phyloP scores from a whole-genome alignment of 2,113 vertebrate species.

The Strigops habroptila region DNA sequence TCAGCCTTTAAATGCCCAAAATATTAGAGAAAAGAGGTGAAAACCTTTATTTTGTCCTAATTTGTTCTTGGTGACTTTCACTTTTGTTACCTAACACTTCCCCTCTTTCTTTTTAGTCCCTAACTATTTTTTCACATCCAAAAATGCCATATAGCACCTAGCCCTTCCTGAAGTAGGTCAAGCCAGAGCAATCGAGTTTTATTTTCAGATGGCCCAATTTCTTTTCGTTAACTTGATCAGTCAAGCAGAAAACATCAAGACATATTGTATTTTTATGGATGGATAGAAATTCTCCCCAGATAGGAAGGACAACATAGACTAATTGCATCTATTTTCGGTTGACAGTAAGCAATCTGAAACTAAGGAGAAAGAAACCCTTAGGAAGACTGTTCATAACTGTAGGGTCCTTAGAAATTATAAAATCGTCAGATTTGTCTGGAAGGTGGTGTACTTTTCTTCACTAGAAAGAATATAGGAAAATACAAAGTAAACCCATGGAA shows the following conservation, averaged over 20 bases:
- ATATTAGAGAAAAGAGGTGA: neutral
- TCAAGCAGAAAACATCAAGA: neutral
- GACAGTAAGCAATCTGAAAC: neutral
- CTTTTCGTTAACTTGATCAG: slow-evolving; percentile 11
- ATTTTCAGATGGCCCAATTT: slow-evolving; percentile 29
- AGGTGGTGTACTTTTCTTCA: neutral
- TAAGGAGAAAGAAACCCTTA: neutral
- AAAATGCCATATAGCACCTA: neutral
- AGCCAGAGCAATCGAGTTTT: neutral
- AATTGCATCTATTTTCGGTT: neutral
- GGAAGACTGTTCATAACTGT: neutral
- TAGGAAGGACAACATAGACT: neutral
- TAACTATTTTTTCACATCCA: neutral
- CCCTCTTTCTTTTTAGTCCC: neutral
- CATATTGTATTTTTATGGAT: neutral
- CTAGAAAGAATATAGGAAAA: neutral
- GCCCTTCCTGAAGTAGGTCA: neutral
- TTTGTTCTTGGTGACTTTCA: neutral
- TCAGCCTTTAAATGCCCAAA: neutral
- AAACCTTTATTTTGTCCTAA: neutral
- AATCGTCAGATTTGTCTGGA: neutral
- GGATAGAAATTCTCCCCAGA: neutral
- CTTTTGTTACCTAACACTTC: neutral
- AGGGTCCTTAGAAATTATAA: neutral
- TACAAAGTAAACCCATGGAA: neutral